Evolutionary conservation across 2,113 vertebrate species (phyloP).

Genomic region (Uropsilus gracilis): DNA sequence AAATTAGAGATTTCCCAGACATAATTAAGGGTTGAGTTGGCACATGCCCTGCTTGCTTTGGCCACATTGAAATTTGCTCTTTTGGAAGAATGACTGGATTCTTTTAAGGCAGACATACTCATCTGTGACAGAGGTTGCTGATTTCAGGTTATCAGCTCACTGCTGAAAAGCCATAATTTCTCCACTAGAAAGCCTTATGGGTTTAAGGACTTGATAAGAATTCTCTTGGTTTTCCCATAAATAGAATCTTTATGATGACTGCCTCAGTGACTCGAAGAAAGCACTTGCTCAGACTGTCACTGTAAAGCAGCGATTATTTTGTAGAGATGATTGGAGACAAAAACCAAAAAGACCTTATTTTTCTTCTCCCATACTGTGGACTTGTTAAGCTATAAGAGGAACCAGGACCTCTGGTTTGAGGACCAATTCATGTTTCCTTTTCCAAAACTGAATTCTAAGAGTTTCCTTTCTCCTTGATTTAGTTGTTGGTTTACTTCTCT

Average conservation of each 20-base stretch:
- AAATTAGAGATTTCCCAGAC: background rate
- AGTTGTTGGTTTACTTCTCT: background rate
- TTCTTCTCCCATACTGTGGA: background rate
- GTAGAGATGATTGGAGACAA: background rate
- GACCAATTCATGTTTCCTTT: background rate
- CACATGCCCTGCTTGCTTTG: background rate
- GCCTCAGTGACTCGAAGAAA: constrained; percentile 8
- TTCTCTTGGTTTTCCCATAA: constrained; percentile 50
- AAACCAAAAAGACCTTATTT: background rate
- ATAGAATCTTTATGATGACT: background rate
- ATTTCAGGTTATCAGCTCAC: background rate
- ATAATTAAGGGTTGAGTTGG: background rate
- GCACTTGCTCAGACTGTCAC: background rate
- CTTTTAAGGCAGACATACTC: background rate
- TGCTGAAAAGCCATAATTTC: constrained; percentile 19
- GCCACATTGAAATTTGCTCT: constrained; percentile 28
- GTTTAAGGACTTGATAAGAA: background rate
- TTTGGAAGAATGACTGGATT: background rate
- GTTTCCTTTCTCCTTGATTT: constrained; percentile 28
- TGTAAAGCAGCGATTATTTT: background rate
- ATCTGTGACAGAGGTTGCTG: background rate
- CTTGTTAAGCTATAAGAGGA: background rate
- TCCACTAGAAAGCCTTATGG: background rate
- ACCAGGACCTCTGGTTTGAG: background rate
- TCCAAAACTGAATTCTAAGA: background rate